Evolutionary conservation across 2,113 vertebrate genomes (phyloP), one percentile per base, ranked within the genome.

Genomic region (Centropristis striata): DNA sequence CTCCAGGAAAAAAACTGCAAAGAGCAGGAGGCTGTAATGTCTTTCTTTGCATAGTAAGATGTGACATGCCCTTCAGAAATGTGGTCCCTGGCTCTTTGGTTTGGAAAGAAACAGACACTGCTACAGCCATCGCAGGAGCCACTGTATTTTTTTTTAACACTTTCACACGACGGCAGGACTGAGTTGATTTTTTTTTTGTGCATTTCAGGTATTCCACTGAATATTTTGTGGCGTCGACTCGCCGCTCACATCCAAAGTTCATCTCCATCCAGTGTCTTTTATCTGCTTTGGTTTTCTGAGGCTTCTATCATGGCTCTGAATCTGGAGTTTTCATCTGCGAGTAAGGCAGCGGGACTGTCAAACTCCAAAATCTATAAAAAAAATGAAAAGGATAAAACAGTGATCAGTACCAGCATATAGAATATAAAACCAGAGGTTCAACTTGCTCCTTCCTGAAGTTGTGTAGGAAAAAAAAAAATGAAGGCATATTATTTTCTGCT

Each of bases 311-410:
- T 98, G 93, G 96, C 95, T 72, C 94, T 96, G 93, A 99, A 99
- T 92, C 95, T 95, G 0, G 98, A 98, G 86, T 96, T 97, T 92
- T 98, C 96, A 1, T 98, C 96, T 83, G 96, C 96, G 88, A 99
- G 95, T 80, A 99, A 95, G 78, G 94, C 95, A 20, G 96, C 90
- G 0, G 98, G 98, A 7, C 95, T 96, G 93, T 99, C 98, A 0
- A 98, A 99, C 93, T 99, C 98, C 94, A 97, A 91, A 88, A 99
- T 97, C 98, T 99, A n/a, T n/a, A n/a, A 53, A 16, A 80, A 86
- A 20, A 93, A 91, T 78, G 46, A 71, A 84, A 60, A 83, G 20
- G 54, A 85, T 25, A 53, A 28, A 85, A 68, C 18, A 57, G 75
- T 60, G 63, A 83, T 85, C 32, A 87, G 44, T 32, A 65, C 7